These are phyloP conservation scores for Alcis repandata DNA, from an alignment of 2,888 invertebrate species.

Conservation along the genomic window DNA sequence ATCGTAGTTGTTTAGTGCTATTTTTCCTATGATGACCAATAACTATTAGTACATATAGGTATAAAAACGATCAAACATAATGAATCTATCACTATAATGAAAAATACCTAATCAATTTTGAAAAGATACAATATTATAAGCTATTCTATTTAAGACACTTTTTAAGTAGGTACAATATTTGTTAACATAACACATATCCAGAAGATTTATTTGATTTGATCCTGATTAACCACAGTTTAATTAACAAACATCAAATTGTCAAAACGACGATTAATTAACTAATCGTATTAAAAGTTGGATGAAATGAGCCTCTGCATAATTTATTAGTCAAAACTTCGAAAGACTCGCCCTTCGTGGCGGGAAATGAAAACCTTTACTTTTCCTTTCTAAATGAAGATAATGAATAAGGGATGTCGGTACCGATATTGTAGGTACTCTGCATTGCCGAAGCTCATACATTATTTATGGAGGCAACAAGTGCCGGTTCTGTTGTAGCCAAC, in stretches of 20 bases:
- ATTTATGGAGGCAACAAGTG: conserved; percentile 58
- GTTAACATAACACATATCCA: too few species aligned
- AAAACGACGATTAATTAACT: too few species aligned
- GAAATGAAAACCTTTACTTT: conserved; percentile 5
- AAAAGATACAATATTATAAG: too few species aligned
- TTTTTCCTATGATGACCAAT: conserved; percentile 1
- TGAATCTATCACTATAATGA: too few species aligned
- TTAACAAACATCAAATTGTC: too few species aligned
- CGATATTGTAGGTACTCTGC: conserved; percentile 35
- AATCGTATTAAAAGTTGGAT: not conserved
- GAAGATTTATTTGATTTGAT: too few species aligned
- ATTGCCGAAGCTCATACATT: conserved; percentile 52
- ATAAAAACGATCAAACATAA: not conserved
- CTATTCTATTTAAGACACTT: too few species aligned
- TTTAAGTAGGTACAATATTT: too few species aligned
- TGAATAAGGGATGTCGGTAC: conserved; percentile 29
- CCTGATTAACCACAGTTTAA: too few species aligned
- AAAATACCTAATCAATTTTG: too few species aligned
- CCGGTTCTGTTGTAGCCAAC: conserved; percentile 17
- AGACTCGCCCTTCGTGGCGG: not conserved
- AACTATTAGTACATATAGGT: not conserved
- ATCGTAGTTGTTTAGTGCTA: too few species aligned
- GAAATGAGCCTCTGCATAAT: not conserved
- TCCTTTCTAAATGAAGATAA: conserved; percentile 9
- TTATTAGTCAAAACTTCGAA: too few species aligned